phyloP scores from a whole-genome alignment of 2,113 vertebrate genomes.

The Corvus cornix region DNA sequence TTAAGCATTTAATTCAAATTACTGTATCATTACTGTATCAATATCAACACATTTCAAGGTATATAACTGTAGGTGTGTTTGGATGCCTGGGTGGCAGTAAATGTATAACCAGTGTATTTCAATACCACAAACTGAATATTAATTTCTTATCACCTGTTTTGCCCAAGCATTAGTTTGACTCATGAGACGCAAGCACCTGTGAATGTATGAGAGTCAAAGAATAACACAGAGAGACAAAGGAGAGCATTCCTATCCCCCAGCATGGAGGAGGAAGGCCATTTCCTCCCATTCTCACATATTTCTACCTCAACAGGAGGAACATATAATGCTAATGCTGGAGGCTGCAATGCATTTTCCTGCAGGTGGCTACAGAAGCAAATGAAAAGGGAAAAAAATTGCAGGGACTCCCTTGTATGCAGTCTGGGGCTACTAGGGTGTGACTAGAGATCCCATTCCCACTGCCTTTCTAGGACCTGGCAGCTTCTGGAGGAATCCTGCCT shows the following conservation, averaged over 20 bases:
- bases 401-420: rapidly evolving
- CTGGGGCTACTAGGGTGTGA: not conserved
- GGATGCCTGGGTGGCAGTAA: not conserved
- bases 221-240: not conserved
- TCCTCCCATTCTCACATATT: rapidly evolving
- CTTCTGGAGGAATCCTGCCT: not conserved
- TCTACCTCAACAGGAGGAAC: not conserved
- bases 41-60: not conserved
- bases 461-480: not conserved
- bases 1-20: not conserved
- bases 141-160: not conserved
- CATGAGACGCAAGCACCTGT: not conserved
- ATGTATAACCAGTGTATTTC: not conserved
- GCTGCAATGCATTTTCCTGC: not conserved
- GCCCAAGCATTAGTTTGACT: not conserved
- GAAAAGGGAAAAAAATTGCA: not conserved
- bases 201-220: not conserved
- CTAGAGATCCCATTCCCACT: not conserved
- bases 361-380: not conserved
- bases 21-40: not conserved
- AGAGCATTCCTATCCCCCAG: not conserved
- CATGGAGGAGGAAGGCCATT: not conserved
- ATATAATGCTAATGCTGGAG: rapidly evolving
- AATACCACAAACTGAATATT: not conserved
- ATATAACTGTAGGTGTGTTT: not conserved